A percentile compares a stretch with the other conserved stretches of the same genome.
Conservation (phyloP, 2,888 invertebrate species). For the Drosophila dives region DNA sequence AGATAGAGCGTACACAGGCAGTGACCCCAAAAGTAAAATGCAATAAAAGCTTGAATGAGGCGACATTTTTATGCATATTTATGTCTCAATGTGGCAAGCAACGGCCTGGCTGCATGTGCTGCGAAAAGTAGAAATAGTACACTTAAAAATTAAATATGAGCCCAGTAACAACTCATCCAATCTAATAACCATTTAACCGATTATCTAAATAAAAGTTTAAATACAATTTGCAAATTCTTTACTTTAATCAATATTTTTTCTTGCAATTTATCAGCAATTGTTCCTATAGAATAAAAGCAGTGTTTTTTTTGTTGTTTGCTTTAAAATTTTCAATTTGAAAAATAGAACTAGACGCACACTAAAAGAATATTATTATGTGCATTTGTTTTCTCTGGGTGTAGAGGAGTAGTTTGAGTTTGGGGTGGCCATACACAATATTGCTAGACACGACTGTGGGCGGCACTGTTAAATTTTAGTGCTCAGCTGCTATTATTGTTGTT, state of each 20-base stretch:
- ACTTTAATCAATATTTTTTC: not conserved
- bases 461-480: constrained; percentile 58
- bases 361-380: not conserved
- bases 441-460: constrained; percentile 47
- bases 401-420: not conserved
- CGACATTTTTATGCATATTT: constrained; percentile 76
- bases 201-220: not conserved
- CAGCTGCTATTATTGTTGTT: constrained; percentile 33
- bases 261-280: not conserved
- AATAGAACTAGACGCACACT: not conserved
- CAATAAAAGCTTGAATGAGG: constrained; percentile 66
- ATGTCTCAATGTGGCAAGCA: constrained; percentile 50
- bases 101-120: constrained; percentile 20
- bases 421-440: constrained; percentile 40
- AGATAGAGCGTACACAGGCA: constrained; percentile 33
- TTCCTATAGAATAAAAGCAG: too few species aligned
- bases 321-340: not conserved
- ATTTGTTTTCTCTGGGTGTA: not conserved
- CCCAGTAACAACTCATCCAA: not conserved
- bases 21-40: constrained; percentile 61
- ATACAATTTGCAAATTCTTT: not conserved
- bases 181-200: not conserved
- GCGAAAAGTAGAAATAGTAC: not conserved
- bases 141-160: not conserved
- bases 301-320: too few species aligned